phyloP scores from a whole-genome alignment of 2,888 invertebrate genomes.

The Yponomeuta plumbellus region DNA sequence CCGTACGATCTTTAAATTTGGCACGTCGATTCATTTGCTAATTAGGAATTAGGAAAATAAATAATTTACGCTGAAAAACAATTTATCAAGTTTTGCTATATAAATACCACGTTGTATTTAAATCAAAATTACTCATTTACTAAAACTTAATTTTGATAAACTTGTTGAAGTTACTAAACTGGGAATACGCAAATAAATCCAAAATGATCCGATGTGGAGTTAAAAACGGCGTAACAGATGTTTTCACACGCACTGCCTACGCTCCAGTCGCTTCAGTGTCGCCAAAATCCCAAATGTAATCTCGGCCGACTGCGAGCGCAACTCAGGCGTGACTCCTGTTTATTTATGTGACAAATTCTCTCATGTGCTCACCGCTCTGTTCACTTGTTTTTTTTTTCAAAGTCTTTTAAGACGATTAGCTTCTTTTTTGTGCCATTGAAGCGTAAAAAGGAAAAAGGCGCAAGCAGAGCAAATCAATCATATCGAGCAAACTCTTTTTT shows the following conservation, averaged over 20 bases:
- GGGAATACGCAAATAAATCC: neutral
- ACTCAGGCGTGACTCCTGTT: conserved; percentile 66
- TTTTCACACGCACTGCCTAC: conserved; percentile 56
- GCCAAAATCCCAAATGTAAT: conserved; percentile 68
- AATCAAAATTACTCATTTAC: neutral
- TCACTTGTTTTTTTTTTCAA: conserved; percentile 35
- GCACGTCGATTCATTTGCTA: too few species aligned
- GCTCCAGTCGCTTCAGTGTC: conserved; percentile 35
- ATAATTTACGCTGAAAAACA: too few species aligned
- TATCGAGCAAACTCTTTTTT: neutral
- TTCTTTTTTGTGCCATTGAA: conserved; percentile 9
- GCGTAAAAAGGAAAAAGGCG: neutral
- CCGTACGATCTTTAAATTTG: too few species aligned
- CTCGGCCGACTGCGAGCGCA: conserved; percentile 59
- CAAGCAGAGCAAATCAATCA: neutral
- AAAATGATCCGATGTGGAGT: conserved; percentile 27
- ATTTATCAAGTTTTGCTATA: too few species aligned
- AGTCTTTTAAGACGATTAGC: conserved; percentile 22
- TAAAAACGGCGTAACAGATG: conserved; percentile 68
- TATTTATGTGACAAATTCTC: conserved; percentile 74
- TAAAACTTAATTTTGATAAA: neutral
- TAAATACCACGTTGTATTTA: too few species aligned
- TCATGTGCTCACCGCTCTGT: conserved; percentile 49
- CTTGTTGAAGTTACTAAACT: neutral
- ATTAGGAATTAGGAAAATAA: too few species aligned